phyloP scores from a whole-genome alignment of 2,888 invertebrate genomes.

The Cryptosula pallasiana region DNA sequence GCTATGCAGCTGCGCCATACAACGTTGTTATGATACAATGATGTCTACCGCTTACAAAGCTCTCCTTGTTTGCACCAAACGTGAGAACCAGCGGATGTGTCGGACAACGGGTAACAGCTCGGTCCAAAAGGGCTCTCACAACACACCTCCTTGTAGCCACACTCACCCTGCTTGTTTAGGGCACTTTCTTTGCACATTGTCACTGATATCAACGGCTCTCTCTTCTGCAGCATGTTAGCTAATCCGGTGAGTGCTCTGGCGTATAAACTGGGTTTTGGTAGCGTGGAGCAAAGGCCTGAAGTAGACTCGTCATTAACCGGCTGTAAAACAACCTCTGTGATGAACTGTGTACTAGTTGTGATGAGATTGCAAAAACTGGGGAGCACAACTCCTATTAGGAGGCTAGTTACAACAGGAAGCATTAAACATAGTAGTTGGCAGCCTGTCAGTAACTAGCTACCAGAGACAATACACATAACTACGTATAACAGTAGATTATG shows the following conservation, averaged over 20 bases:
- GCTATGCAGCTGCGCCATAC: too few relatives aligned
- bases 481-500: too few relatives aligned
- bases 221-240: not conserved
- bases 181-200: not conserved
- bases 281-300: not conserved
- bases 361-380: too few relatives aligned
- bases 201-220: not conserved
- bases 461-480: too few relatives aligned
- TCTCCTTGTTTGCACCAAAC: slow-evolving; percentile 28
- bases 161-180: not conserved
- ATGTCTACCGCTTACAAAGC: too few relatives aligned
- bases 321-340: too few relatives aligned
- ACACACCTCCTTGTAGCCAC: not conserved
- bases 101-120: not conserved
- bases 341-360: too few relatives aligned
- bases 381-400: too few relatives aligned
- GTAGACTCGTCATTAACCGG: not conserved
- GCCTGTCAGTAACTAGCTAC: too few relatives aligned
- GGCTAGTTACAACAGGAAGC: too few relatives aligned
- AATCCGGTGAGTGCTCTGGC: not conserved
- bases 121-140: not conserved
- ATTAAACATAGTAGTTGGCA: too few relatives aligned
- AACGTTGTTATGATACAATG: too few relatives aligned
- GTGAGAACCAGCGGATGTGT: not conserved
- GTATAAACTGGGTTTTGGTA: not conserved